Conservation (phyloP, 2,113 vertebrate species). For the Trachemys scripta region DNA sequence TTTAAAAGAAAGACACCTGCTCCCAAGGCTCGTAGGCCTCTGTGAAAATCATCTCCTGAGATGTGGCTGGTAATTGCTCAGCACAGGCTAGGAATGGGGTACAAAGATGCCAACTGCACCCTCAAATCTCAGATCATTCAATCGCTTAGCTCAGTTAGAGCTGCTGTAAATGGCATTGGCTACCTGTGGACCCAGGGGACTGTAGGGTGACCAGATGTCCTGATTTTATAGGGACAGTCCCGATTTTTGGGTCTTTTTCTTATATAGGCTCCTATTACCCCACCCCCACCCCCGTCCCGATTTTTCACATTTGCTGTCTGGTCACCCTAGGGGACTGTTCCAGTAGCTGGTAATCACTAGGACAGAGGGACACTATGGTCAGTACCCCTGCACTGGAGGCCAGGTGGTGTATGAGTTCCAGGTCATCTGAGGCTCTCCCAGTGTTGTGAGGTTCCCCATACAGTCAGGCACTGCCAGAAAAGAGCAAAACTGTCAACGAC, state of each 20-base stretch:
- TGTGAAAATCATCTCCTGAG: background rate
- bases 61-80: background rate
- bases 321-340: background rate
- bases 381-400: background rate
- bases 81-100: background rate
- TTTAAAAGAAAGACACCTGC: background rate
- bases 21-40: background rate
- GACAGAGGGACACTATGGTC: background rate
- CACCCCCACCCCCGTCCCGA: too few species aligned
- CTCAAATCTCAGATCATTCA: background rate
- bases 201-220: too few species aligned
- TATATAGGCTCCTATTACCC: too few species aligned
- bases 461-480: background rate
- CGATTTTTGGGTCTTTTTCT: too few species aligned
- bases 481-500: background rate
- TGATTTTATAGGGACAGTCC: too few species aligned
- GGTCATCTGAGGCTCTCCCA: background rate
- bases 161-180: background rate
- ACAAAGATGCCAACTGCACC: background rate
- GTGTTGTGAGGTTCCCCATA: background rate
- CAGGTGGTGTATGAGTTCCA: background rate
- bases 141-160: background rate
- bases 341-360: background rate
- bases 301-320: too few species aligned
- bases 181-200: too few species aligned